Evolutionary conservation across 2,797 vertebrate species (phyloP), one percentile per base, ranked within the genome.

Genomic region (Pipistrellus kuhlii): DNA sequence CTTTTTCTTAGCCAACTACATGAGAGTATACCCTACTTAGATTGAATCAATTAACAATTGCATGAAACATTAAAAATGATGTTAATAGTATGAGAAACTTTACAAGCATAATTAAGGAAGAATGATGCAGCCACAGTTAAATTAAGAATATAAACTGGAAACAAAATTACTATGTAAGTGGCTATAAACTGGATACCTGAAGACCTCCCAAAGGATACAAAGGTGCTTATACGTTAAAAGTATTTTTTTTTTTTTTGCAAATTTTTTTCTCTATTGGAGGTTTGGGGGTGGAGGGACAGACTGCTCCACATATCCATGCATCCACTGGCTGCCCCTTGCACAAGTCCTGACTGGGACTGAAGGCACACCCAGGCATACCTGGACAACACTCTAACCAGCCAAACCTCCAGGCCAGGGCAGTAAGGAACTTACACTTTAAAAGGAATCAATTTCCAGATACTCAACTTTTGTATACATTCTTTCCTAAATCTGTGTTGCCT

Each of bases 91-190:
- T 88, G 69, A 91, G 72, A 89, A 86, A 55, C 38, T 48, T 89
- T 86, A 92, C 23, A 68, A 86, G 72, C 41, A 85, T 66, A 82
- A 14, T 15, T 62, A 62, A 93, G 44, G 44, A 64, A 66, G 57
- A 84, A 75, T 51, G 27, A 73, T 46, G 15, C 32, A 88, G 41
- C 66, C 83, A 93, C 46, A 91, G 66, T 72, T 62, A 72, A 72
- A 90, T 77, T 90, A 93, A 35, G 12, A 93, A 51, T 72, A 76
- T 76, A 92, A 94, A 84, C 13, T 64, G 5, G 59, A 95, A 91
- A 83, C 21, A 71, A 32, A 76, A 94, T 72, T 76, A 46, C 17
- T 76, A 85, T 69, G 75, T 81, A 82, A 85, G 41, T 68, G 38
- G 25, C 35, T 73, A 93, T 13, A 93, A 85, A 72, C 14, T 41